Evolutionary conservation across 2,113 vertebrate genomes (phyloP), one percentile per base, ranked within the genome.

Genomic region (Hiodon tergisus): DNA sequence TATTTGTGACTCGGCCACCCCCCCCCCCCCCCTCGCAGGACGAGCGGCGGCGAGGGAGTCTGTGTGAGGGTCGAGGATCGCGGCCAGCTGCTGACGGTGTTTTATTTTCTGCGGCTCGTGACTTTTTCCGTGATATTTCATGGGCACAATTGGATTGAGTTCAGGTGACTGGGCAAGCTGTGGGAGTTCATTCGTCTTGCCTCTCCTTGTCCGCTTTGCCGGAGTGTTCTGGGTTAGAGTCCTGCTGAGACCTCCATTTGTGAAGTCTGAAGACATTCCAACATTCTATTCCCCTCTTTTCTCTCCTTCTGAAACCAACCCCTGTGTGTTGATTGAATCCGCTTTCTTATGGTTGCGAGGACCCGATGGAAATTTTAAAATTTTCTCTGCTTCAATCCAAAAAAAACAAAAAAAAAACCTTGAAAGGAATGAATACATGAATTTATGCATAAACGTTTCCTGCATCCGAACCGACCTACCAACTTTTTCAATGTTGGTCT

Each of bases 131-230:
- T 31, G 58, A 53, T 53, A 67, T 62, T 69, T 69, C 50, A 61
- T 52, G 13, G n/a, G 13, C 59, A 57, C 73, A 75, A 48, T 66
- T 54, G 51, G 73, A 71, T 61, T 31, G 59, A 62, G 50, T 71
- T 70, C 67, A 46, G 59, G 59, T 63, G 51, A 71, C 59, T 47
- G 59, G 58, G 48, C 52, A 17, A 46, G 68, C 16, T 70, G 59
- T 14, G 52, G 16, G 60, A 61, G 50, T 51, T 48, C 75, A 76
- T 66, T 55, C 51, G 14, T 70, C 31, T 54, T 47, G 69, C 13
- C 62, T 76, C 58, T 76, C 54, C 73, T 67, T 70, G 58, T 67
- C 74, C 65, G 58, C 69, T 63, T 76, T 70, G 75, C 59, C 68
- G 71, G 16, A 54, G 3, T 5, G 54, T 71, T 71, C 59, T 62